Evolutionary conservation across 2,113 vertebrate species (phyloP).

Genomic region (Gymnogyps californianus): DNA sequence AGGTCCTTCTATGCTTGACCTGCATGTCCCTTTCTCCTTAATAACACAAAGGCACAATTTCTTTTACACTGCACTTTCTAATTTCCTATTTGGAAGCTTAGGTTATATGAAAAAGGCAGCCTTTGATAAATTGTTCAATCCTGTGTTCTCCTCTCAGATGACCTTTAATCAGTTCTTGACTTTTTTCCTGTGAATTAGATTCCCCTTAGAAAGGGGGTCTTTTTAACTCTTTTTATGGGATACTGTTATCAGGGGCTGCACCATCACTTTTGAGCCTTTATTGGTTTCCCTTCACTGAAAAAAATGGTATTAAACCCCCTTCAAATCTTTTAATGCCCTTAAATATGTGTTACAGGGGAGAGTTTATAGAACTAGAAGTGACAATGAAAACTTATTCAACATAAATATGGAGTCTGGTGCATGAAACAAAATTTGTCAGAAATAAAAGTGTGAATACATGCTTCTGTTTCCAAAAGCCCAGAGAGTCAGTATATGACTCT

Average conservation of each 20-base stretch:
- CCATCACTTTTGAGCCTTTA: neutral
- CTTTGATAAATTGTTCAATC: conserved; percentile 1
- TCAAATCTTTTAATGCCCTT: neutral
- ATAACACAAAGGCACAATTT: neutral
- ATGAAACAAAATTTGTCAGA: neutral
- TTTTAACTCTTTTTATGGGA: neutral
- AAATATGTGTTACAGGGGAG: neutral
- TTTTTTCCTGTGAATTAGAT: neutral
- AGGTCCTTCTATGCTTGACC: conserved; percentile 5
- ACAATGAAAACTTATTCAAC: neutral
- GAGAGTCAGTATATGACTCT: neutral
- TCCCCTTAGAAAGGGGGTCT: neutral
- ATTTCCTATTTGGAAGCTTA: neutral
- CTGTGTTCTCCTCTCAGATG: neutral
- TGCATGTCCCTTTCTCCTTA: neutral
- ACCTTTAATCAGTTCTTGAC: neutral
- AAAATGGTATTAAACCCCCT: neutral
- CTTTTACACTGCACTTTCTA: neutral
- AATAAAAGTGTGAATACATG: neutral
- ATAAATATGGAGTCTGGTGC: neutral
- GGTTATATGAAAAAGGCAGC: neutral
- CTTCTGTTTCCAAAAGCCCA: neutral
- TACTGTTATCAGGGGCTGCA: neutral
- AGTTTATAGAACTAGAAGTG: neutral
- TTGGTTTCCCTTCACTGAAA: neutral